Percentiles rank a stretch among this genome's conserved stretches.
Conservation (phyloP, 2,888 invertebrate species). For the Mycogona germanica region DNA sequence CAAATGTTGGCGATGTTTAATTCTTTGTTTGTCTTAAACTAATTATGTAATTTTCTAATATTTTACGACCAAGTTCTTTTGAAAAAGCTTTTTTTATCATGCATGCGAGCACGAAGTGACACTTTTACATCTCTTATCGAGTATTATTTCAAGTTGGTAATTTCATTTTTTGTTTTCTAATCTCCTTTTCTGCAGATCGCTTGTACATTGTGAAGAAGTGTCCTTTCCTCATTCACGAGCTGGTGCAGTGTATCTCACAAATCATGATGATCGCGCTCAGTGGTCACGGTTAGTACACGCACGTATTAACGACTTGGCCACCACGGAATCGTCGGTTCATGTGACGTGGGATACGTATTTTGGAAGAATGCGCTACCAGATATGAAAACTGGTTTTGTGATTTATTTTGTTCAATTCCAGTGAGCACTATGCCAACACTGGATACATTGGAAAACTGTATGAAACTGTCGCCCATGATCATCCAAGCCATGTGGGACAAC, state of each 20-base stretch:
- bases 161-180: conserved; percentile 1
- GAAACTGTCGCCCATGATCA: conserved; percentile 93
- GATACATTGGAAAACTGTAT: conserved; percentile 96
- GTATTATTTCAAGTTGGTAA: background rate
- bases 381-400: background rate
- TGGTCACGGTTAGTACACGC: conserved; percentile 57
- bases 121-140: too few species aligned
- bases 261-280: conserved; percentile 83
- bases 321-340: too few species aligned
- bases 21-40: too few species aligned
- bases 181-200: conserved; percentile 27
- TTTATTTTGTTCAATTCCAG: conserved; percentile 39
- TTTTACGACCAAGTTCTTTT: too few species aligned
- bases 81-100: too few species aligned
- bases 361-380: background rate
- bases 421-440: conserved; percentile 68
- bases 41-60: too few species aligned
- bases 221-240: conserved; percentile 91
- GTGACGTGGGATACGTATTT: too few species aligned
- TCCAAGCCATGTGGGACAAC: conserved; percentile 92
- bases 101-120: too few species aligned
- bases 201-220: conserved; percentile 53
- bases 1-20: too few species aligned
- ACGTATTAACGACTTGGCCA: background rate
- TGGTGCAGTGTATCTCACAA: conserved; percentile 92